These are phyloP conservation scores for Reticulitermes lucifugus DNA, from an alignment of 2,888 invertebrate species.

Conservation along the genomic window DNA sequence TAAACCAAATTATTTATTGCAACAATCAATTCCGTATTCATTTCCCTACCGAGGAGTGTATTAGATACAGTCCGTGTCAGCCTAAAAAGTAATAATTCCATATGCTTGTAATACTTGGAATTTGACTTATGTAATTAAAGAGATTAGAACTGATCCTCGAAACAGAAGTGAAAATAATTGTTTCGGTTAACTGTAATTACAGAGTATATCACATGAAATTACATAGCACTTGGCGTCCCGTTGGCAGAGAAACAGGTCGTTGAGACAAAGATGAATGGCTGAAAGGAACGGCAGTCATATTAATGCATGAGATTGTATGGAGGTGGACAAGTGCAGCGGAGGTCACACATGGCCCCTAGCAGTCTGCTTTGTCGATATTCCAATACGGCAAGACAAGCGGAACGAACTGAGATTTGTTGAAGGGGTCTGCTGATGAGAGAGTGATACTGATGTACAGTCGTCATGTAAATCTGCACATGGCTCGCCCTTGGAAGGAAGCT, in stretches of 20 bases:
- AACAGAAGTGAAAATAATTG: not conserved
- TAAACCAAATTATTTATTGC: too few relatives aligned
- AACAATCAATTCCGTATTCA: too few relatives aligned
- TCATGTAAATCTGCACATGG: not conserved
- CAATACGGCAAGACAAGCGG: constrained; percentile 13
- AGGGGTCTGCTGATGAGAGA: not conserved
- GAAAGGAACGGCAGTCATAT: not conserved
- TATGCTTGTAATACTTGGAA: not conserved
- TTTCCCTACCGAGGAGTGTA: not conserved
- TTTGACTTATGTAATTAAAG: not conserved
- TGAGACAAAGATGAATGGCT: not conserved
- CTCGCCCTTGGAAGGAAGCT: too few relatives aligned
- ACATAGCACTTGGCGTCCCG: not conserved
- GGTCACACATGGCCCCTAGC: not conserved
- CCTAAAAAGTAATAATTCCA: not conserved
- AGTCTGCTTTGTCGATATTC: constrained; percentile 5
- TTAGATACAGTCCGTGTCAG: not conserved
- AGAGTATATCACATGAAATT: constrained; percentile 7
- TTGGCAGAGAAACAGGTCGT: not conserved
- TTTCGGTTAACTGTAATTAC: not conserved
- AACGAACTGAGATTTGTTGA: constrained; percentile 24
- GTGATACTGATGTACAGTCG: not conserved
- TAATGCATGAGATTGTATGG: not conserved
- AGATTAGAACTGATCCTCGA: not conserved
- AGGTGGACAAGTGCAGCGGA: not conserved